Evolutionary conservation across 2,888 invertebrate species (phyloP).

Genomic region (Plebejus anna): DNA sequence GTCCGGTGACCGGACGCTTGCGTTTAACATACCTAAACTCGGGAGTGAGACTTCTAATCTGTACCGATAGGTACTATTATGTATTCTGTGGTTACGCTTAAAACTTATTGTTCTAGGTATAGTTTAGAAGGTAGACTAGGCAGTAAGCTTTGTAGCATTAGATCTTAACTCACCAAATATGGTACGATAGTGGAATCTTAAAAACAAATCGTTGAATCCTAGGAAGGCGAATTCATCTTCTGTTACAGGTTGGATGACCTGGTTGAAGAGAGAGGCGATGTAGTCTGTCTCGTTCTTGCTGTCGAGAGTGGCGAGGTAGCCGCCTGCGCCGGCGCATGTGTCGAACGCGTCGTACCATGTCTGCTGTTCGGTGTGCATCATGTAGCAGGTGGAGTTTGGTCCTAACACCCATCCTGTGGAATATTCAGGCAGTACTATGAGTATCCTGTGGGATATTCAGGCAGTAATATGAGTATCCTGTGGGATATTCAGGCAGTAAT

Average conservation of each 20-base stretch:
- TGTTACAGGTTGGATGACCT: conserved; percentile 42
- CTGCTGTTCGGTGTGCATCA: conserved; percentile 49
- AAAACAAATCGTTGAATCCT: conserved; percentile 51
- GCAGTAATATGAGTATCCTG: neutral
- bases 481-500: neutral
- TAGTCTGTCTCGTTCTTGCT: conserved; percentile 46
- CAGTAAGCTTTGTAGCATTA: neutral
- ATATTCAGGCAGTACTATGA: neutral
- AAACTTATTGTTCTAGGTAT: too few species aligned
- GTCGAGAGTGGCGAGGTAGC: conserved; percentile 48
- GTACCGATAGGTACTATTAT: too few species aligned
- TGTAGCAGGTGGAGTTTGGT: conserved; percentile 47
- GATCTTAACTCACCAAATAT: conserved; percentile 45
- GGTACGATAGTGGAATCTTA: conserved; percentile 49
- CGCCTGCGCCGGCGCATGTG: conserved; percentile 50
- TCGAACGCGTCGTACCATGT: conserved; percentile 50
- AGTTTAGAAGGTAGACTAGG: neutral
- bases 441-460: neutral
- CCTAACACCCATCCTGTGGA: conserved; percentile 48
- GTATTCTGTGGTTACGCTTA: too few species aligned
- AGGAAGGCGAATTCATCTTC: conserved; percentile 50
- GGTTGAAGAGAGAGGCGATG: conserved; percentile 46
- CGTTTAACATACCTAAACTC: too few species aligned
- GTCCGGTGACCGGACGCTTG: too few species aligned
- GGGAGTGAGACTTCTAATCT: too few species aligned